A percentile compares a stretch with the other conserved stretches of the same genome.
phyloP scores from a whole-genome alignment of 2,888 invertebrate genomes.

The Tinea pellionella region DNA sequence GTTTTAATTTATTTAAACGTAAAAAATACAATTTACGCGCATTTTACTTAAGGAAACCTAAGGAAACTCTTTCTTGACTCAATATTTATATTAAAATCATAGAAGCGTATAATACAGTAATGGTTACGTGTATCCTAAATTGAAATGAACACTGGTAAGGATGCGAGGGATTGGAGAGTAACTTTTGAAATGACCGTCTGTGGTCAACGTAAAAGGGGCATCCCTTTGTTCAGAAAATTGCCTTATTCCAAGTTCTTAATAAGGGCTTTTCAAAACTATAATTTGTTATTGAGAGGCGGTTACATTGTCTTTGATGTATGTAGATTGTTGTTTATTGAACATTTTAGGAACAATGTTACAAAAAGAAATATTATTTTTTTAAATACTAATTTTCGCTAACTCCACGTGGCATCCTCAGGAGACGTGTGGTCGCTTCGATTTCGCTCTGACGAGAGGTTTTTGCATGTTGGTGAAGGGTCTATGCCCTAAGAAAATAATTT shows the following conservation, averaged over 20 bases:
- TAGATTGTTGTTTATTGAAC: conserved; percentile 34
- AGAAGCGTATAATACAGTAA: conserved; percentile 4
- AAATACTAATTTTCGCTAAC: no score
- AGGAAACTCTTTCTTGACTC: no score
- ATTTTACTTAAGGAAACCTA: no score
- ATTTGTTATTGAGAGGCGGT: conserved; percentile 25
- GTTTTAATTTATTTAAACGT: no score
- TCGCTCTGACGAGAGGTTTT: no score
- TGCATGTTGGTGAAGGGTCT: no score
- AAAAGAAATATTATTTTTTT: neutral
- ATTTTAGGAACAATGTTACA: conserved; percentile 21
- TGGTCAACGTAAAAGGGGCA: conserved; percentile 32
- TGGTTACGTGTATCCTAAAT: neutral
- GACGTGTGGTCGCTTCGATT: no score
- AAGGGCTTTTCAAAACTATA: conserved; percentile 58
- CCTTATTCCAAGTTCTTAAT: conserved; percentile 59
- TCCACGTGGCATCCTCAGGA: no score
- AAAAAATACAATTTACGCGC: no score
- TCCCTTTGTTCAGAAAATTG: conserved; percentile 64
- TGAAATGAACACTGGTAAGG: conserved; percentile 17
- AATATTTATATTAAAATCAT: no score
- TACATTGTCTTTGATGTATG: conserved; percentile 4
- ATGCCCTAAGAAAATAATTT: no score
- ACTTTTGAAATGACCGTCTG: conserved; percentile 58
- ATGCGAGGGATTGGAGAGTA: conserved; percentile 24